Evolutionary conservation across 2,888 invertebrate genomes (phyloP).

Genomic region (Loripinus fragilis): DNA sequence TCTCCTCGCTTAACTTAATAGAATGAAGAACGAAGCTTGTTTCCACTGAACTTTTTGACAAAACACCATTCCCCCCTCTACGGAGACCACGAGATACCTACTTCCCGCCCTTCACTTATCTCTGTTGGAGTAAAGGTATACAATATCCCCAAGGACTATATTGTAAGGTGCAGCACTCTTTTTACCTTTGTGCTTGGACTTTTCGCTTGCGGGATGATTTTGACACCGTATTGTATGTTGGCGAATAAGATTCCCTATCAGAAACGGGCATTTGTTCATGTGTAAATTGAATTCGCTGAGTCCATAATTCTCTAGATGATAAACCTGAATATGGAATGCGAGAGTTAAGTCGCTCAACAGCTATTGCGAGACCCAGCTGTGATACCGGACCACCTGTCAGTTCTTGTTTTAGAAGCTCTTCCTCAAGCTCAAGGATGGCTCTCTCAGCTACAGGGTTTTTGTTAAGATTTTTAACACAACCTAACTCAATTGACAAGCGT

Average conservation of each 20-base stretch:
- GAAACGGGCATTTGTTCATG: constrained; percentile 49
- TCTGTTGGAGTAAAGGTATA: constrained; percentile 46
- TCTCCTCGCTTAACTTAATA: constrained; percentile 45
- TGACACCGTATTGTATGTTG: constrained; percentile 38
- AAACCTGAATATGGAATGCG: constrained; percentile 57
- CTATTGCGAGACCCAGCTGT: no score
- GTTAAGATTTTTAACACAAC: constrained; percentile 48
- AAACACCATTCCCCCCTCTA: constrained; percentile 23
- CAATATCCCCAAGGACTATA: constrained; percentile 51
- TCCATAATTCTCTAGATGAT: constrained; percentile 59
- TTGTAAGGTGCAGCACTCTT: neutral
- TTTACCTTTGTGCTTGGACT: no score
- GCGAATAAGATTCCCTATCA: constrained; percentile 46
- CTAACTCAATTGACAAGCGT: constrained; percentile 48
- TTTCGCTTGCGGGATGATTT: constrained; percentile 58
- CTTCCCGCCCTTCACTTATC: constrained; percentile 41
- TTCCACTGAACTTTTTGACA: constrained; percentile 43
- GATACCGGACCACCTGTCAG: constrained; percentile 33
- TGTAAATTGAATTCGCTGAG: constrained; percentile 61
- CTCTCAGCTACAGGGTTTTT: no score
- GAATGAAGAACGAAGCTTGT: constrained; percentile 43
- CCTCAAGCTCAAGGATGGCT: constrained; percentile 64
- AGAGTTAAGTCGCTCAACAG: constrained; percentile 50
- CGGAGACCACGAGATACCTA: constrained; percentile 49
- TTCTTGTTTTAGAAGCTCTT: constrained; percentile 61